phyloP scores from a whole-genome alignment of 2,797 vertebrate species.

The Limnodromus scolopaceus region DNA sequence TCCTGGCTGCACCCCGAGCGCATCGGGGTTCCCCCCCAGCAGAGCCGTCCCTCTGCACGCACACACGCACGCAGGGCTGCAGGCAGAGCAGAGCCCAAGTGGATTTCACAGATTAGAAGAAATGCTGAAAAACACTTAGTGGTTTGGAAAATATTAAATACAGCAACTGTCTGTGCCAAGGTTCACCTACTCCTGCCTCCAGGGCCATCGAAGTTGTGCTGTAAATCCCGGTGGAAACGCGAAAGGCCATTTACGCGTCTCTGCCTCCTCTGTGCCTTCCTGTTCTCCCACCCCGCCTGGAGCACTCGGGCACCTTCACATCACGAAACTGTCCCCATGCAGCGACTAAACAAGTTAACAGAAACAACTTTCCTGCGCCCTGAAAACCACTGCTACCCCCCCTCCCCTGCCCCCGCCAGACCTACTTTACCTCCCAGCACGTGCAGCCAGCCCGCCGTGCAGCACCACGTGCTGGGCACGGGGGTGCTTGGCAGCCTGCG shows the following conservation, averaged over 20 bases:
- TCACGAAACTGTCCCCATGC: fast-evolving
- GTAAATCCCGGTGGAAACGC: not conserved
- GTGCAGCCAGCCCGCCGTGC: fast-evolving
- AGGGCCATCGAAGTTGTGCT: fast-evolving
- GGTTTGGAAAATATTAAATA: not conserved
- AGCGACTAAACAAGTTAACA: not conserved
- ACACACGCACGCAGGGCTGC: fast-evolving
- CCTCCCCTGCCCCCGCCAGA: not conserved
- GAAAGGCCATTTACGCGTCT: fast-evolving
- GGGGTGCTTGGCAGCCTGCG: not conserved
- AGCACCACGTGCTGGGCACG: not conserved
- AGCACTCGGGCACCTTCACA: not conserved
- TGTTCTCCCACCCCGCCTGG: not conserved
- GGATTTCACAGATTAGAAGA: not conserved
- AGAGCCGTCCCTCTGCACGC: not conserved
- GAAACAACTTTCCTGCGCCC: not conserved
- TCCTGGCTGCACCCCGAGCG: not conserved
- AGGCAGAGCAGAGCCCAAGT: not conserved
- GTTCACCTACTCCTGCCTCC: not conserved
- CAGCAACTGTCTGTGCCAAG: fast-evolving
- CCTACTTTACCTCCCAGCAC: not conserved
- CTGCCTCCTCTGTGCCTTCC: not conserved
- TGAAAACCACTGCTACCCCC: not conserved
- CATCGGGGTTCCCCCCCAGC: not conserved
- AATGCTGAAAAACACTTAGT: not conserved